A percentile compares a stretch with the other conserved stretches of the same genome.
These are phyloP conservation scores for Pyrrhosoma nymphula DNA, from an alignment of 2,888 invertebrate genomes.

Conservation along the genomic window DNA sequence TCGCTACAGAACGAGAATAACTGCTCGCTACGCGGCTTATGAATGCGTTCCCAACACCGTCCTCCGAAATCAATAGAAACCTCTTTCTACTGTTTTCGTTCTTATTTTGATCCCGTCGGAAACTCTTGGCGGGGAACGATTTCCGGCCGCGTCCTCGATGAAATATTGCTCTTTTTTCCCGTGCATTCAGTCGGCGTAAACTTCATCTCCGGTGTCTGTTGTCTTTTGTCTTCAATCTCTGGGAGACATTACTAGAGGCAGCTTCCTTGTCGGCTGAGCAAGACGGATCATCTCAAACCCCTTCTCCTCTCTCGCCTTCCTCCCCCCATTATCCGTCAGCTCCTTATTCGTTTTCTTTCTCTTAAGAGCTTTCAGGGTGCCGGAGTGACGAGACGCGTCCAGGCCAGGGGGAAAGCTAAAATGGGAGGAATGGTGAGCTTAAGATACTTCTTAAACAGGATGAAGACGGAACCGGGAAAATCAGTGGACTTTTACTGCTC, in stretches of 20 bases:
- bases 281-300: neutral
- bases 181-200: neutral
- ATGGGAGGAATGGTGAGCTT: neutral
- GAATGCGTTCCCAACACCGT: neutral
- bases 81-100: neutral
- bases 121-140: neutral
- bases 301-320: neutral
- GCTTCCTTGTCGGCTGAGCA: neutral
- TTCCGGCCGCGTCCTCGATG: neutral
- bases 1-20: neutral
- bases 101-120: neutral
- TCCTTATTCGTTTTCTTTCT: neutral
- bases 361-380: neutral
- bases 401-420: neutral
- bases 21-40: neutral
- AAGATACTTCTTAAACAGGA: neutral
- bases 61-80: neutral
- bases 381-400: neutral
- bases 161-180: neutral
- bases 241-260: neutral
- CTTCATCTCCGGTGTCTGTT: neutral
- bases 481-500: too few species aligned
- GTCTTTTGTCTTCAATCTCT: slow-evolving; percentile 1
- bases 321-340: neutral
- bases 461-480: too few species aligned